These are phyloP conservation scores for Zophobas morio DNA, from an alignment of 1,140 invertebrate genomes.

Conservation along the genomic window DNA sequence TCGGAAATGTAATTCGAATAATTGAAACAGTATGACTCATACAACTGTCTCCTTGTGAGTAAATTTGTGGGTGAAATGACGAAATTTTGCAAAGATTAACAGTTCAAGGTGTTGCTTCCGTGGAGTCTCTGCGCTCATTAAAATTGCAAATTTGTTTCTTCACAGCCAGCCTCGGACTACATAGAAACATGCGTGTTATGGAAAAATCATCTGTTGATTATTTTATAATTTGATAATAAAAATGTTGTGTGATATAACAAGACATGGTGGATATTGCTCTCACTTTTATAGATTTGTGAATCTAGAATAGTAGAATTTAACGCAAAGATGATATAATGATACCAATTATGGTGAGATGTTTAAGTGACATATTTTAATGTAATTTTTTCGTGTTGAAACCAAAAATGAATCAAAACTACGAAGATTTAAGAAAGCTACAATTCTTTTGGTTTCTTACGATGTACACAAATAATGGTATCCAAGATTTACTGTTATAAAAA, in stretches of 20 bases:
- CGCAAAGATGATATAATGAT: too few relatives aligned
- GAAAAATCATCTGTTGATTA: background rate
- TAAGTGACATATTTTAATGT: too few relatives aligned
- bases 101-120: slow-evolving; percentile 23
- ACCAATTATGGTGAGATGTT: too few relatives aligned
- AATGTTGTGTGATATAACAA: slow-evolving; percentile 5
- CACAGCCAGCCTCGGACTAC: slow-evolving; percentile 24
- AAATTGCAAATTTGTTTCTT: slow-evolving; percentile 27
- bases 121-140: slow-evolving; percentile 9
- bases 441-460: too few relatives aligned
- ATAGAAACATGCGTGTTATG: slow-evolving; percentile 16
- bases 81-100: background rate
- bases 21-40: slow-evolving; percentile 1
- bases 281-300: too few relatives aligned
- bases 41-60: background rate
- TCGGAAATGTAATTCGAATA: slow-evolving; percentile 8
- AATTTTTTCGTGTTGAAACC: too few relatives aligned
- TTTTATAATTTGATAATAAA: slow-evolving; percentile 30
- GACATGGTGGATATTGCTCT: too few relatives aligned
- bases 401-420: too few relatives aligned
- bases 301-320: too few relatives aligned
- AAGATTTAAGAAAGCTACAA: too few relatives aligned
- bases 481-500: too few relatives aligned
- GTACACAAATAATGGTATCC: too few relatives aligned
- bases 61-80: background rate